Conservation (phyloP, 2,797 vertebrate species). For the Pseudochromis fuscus region DNA sequence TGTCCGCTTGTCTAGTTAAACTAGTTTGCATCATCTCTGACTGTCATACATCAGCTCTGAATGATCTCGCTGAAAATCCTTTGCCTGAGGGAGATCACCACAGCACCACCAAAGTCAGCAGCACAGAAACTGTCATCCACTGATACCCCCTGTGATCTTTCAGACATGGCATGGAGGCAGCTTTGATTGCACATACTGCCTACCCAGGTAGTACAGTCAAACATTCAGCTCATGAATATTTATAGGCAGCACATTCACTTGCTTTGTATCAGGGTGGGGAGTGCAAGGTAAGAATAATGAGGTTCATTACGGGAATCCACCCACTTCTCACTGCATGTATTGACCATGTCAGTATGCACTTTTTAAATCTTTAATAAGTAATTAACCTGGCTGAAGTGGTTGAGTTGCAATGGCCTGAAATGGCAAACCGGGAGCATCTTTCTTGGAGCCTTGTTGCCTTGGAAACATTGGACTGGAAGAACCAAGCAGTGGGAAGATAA, state of each 20-base stretch:
- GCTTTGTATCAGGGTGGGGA: slow-evolving; percentile 47
- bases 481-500: slow-evolving; percentile 62
- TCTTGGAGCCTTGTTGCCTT: slow-evolving; percentile 75
- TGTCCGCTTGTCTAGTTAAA: slow-evolving; percentile 40
- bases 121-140: slow-evolving; percentile 57
- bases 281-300: slow-evolving; percentile 74
- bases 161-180: slow-evolving; percentile 49
- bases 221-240: slow-evolving; percentile 66
- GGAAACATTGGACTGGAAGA: slow-evolving; percentile 77
- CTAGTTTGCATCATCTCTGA: slow-evolving; percentile 65
- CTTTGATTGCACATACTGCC: slow-evolving; percentile 73
- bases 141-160: slow-evolving; percentile 72
- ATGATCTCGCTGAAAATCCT: slow-evolving; percentile 56
- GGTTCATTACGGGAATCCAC: slow-evolving; percentile 68
- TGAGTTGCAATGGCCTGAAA: slow-evolving; percentile 56
- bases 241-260: slow-evolving; percentile 51
- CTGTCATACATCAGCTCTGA: slow-evolving; percentile 44
- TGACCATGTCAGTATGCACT: slow-evolving; percentile 56
- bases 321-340: slow-evolving; percentile 57
- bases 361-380: slow-evolving; percentile 75
- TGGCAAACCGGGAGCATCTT: slow-evolving; percentile 62
- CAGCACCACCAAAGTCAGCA: slow-evolving; percentile 66
- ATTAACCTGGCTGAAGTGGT: slow-evolving; percentile 73
- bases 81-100: slow-evolving; percentile 63
- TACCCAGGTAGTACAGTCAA: slow-evolving; percentile 62